A percentile compares a stretch with the other conserved stretches of the same genome.
Evolutionary conservation across 2,797 vertebrate genomes (phyloP).

Genomic region (Rhinogobio ventralis): DNA sequence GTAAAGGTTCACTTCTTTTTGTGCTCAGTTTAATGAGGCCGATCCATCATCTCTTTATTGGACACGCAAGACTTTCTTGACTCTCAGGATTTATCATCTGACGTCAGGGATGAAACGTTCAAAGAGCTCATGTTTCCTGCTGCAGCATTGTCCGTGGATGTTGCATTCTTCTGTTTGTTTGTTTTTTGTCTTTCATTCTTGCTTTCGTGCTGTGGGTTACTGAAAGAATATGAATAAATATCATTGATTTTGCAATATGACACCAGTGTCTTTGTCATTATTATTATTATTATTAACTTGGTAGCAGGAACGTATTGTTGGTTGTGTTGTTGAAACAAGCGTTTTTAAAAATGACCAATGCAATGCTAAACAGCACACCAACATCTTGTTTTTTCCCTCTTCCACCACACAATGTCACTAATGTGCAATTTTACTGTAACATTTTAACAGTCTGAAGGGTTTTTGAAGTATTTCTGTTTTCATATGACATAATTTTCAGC

Average conservation of each 20-base stretch:
- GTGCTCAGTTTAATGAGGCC: background rate
- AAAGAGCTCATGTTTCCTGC: slow-evolving; percentile 57
- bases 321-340: background rate
- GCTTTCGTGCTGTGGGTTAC: slow-evolving; percentile 73
- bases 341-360: background rate
- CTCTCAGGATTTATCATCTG: slow-evolving; percentile 47
- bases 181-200: slow-evolving; percentile 66
- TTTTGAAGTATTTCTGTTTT: background rate
- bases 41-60: slow-evolving; percentile 11
- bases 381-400: slow-evolving; percentile 54
- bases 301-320: background rate
- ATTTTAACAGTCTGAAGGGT: background rate
- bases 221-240: slow-evolving; percentile 77
- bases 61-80: slow-evolving; percentile 37
- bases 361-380: background rate
- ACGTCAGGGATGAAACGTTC: slow-evolving; percentile 61
- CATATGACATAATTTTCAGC: background rate
- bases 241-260: slow-evolving; percentile 58
- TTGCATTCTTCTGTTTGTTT: slow-evolving; percentile 50
- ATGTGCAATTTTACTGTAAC: slow-evolving; percentile 51
- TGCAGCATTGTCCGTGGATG: slow-evolving; percentile 36
- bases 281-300: slow-evolving; percentile 18
- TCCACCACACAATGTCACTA: slow-evolving; percentile 71
- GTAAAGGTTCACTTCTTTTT: background rate
- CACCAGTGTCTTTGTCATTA: background rate